phyloP scores from a whole-genome alignment of 2,113 vertebrate species.

The Pteruthius melanotis region DNA sequence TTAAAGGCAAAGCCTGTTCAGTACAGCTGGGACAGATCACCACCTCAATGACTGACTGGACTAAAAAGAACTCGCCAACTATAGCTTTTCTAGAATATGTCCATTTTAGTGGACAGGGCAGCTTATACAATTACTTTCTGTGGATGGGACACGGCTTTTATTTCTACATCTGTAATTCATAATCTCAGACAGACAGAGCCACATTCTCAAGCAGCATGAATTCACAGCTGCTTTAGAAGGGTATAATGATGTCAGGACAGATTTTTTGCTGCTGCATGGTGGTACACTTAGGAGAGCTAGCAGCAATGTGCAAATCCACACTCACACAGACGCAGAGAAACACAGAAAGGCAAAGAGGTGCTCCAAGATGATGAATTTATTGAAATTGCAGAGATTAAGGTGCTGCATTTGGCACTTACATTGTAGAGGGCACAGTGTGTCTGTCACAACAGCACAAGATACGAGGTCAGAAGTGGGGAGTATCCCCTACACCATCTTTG shows the following conservation, averaged over 20 bases:
- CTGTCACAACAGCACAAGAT: not conserved
- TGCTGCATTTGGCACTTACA: fast-evolving
- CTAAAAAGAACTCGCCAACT: not conserved
- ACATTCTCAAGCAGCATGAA: not conserved
- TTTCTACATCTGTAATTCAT: not conserved
- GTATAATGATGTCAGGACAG: not conserved
- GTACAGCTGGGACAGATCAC: not conserved
- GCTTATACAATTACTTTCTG: not conserved
- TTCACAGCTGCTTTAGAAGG: not conserved
- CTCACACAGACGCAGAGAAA: not conserved
- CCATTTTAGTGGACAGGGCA: not conserved
- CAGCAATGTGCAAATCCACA: not conserved
- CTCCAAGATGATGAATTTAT: not conserved
- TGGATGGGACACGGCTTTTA: not conserved
- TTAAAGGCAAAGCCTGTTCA: not conserved
- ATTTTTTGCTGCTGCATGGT: not conserved
- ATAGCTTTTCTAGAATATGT: not conserved
- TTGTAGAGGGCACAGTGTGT: not conserved
- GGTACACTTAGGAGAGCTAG: not conserved
- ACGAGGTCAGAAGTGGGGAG: not conserved
- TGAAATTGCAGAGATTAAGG: not conserved
- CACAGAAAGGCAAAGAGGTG: not conserved
- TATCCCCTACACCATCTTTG: not conserved
- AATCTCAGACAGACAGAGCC: not conserved
- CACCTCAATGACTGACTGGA: not conserved